Evolutionary conservation across 2,113 vertebrate genomes (phyloP).

Genomic region (Chlamydotis undulata): DNA sequence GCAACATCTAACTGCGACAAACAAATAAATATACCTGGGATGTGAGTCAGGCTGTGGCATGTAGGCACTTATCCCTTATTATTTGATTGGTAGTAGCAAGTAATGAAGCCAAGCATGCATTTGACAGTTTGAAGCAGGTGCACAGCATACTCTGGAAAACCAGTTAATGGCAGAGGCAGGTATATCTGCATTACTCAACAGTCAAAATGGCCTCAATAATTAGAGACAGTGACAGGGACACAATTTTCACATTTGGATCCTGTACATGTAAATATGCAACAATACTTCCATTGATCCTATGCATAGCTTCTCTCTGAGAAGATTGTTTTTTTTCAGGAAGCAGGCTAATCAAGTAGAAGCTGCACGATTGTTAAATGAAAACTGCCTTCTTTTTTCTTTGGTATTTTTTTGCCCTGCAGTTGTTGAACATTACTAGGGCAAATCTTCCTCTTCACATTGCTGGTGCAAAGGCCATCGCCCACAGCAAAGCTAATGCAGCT

Average conservation of each 20-base stretch:
- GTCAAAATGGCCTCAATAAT: not conserved
- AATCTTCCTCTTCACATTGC: not conserved
- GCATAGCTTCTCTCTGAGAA: not conserved
- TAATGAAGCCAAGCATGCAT: not conserved
- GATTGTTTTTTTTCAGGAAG: not conserved
- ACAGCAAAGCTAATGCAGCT: not conserved
- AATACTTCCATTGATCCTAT: not conserved
- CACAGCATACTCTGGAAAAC: not conserved
- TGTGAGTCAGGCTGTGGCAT: not conserved
- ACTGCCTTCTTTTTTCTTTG: accelerated
- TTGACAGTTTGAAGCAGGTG: slow-evolving; percentile 1
- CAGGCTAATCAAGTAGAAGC: not conserved
- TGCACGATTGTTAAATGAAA: not conserved
- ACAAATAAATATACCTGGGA: not conserved
- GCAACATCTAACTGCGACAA: not conserved
- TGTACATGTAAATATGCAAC: not conserved
- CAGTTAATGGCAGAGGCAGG: slow-evolving; percentile 6
- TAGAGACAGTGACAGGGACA: not conserved
- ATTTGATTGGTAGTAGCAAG: slow-evolving; percentile 11
- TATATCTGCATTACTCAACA: not conserved
- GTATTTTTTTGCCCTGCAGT: not conserved
- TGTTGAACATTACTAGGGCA: not conserved
- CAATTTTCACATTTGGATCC: not conserved
- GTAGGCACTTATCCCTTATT: not conserved
- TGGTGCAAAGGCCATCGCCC: not conserved